Base-by-base conservation (phyloP, 2,113 vertebrate species). In the Pica pica region DNA sequence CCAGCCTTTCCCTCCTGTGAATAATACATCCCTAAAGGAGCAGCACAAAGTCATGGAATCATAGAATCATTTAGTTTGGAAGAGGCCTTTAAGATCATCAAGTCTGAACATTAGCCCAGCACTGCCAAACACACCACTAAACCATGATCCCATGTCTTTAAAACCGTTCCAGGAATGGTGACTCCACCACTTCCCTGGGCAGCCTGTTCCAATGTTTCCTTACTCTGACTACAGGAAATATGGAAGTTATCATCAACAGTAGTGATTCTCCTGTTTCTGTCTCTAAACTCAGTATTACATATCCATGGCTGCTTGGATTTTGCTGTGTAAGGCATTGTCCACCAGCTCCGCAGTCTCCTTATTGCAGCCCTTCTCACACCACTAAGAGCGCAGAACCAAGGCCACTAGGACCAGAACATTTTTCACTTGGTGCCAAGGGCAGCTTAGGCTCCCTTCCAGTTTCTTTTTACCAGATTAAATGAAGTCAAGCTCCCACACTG, bases 401-500 rank as follows among this genome's bases (percentile, higher is more conserved):
- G 55, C 33, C 28, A 83, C 16, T 28, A 50, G 1, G 35, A 59
- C 15, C 53, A 73, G 9, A 9, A 18, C 17, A 1, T 35, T 30
- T 6, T 35, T 74, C 37, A 35, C 26, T 46, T 27, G 4, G n/a
- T 65, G 41, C 39, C 41, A 74, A 42, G 41, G 39, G 11, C 35
- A 41, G 12, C 14, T 55, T 11, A 49, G 28, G 26, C 16, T 30
- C 4, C 31, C 17, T 37, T 31, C 10, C 33, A 22, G 12, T 14
- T 74, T 50, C 7, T 35, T 53, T 70, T 56, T 19, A 70, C 42
- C 22, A 27, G 37, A 61, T 16, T 39, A 35, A 65, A 44, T 22
- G 8, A 70, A 67, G 39, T 19, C 8, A 49, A 47, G 30, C 9
- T 70, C 46, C 8, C n/a, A 35, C 46, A 65, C 35, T 0, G 0